These are phyloP conservation scores for Myiopsitta monachus DNA, from an alignment of 2,113 vertebrate species.

Conservation along the genomic window DNA sequence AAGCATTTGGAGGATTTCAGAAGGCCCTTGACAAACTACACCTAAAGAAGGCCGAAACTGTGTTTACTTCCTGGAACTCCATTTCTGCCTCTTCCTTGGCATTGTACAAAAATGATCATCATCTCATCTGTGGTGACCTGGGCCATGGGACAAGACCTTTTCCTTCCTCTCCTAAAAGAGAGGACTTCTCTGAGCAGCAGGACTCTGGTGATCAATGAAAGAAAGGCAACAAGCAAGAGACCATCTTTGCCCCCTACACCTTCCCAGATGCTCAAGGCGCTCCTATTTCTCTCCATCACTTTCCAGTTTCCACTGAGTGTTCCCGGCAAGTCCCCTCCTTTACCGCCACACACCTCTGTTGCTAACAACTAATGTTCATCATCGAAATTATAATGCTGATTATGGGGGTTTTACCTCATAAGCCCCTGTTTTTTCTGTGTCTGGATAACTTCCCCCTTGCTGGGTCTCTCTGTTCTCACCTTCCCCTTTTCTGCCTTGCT, in stretches of 20 bases:
- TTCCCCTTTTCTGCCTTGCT: accelerated
- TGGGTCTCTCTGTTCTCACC: background rate
- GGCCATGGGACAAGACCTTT: background rate
- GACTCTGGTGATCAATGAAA: background rate
- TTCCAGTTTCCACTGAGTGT: background rate
- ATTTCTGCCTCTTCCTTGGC: background rate
- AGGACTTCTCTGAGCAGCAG: background rate
- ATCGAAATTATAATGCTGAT: background rate
- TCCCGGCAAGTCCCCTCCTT: background rate
- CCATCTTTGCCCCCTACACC: background rate
- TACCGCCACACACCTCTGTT: background rate
- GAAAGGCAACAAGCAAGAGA: background rate
- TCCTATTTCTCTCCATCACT: background rate
- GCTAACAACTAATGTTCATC: background rate
- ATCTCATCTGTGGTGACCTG: background rate
- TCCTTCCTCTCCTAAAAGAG: background rate
- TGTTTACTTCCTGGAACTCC: background rate
- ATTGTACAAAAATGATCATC: background rate
- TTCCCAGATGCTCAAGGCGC: background rate
- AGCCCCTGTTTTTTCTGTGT: background rate
- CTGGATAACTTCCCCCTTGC: background rate
- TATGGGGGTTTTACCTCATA: background rate
- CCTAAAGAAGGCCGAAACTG: background rate
- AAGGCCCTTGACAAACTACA: background rate
- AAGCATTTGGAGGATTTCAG: background rate